Evolutionary conservation across 2,888 invertebrate genomes (phyloP), one percentile per base, ranked within the genome.

Genomic region (Drosophila melanocephala): DNA sequence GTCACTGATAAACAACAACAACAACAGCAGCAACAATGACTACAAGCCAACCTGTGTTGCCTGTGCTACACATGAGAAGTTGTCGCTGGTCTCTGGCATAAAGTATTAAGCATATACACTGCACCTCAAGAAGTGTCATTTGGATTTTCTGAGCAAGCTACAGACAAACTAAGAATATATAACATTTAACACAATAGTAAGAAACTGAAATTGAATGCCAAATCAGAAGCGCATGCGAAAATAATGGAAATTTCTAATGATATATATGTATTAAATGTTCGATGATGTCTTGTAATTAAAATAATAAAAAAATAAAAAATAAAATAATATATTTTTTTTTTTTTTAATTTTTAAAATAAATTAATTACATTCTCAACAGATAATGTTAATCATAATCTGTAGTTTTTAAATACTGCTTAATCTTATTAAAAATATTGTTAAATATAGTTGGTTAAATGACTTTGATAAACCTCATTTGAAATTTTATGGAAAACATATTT

Each of bases 41-140:
- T 35, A 63, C 52, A 66, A 59, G 81, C 58, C 56, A 47, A 60
- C 60, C 14, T 47, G 37, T 59, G 77, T 69, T 65, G 44, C 62
- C 52, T 37, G 55, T 64, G 61, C 62, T 63, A 51, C 82, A 87
- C 89, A 77, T 83, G 87, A 87, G 28, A 5, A 28, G 84, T 65
- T 68, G 68, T 30, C 35, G 42, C 42, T 66, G 47, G 50, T 53
- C 52, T 22, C 50, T 30, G 53, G 39, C 28, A 66, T 63, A 71
- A 63, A 50, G 30, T n/a, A 47, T 32, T 33, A 51, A 28, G 64
- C 35, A 33, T 19, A 52, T 69, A 62, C 83, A 19, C 72, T 75
- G n/a, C 14, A 51, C 12, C 5, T 12, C 3, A 2, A 19, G 2
- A 30, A n/a, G n/a, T 12, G 42, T 37, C n/a, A n/a, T n/a, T 33